Conservation (phyloP, 2,113 vertebrate genomes). For the Caloenas nicobarica region DNA sequence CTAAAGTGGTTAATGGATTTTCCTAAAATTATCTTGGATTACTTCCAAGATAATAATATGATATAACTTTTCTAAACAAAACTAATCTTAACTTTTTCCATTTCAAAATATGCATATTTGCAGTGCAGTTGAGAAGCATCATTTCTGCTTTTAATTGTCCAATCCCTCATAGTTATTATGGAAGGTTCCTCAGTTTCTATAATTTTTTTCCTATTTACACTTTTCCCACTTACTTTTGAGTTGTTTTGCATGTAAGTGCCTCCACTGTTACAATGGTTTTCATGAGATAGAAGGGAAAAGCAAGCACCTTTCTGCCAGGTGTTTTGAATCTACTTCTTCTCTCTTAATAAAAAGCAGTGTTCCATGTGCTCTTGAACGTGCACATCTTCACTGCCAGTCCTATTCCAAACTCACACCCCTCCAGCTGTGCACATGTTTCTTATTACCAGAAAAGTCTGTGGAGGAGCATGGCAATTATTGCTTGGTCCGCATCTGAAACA, state of each 20-base stretch:
- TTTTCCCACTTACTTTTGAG: background rate
- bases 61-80: background rate
- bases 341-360: constrained; percentile 59
- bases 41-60: background rate
- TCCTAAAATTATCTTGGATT: background rate
- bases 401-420: constrained; percentile 22
- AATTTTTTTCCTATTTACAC: background rate
- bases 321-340: constrained; percentile 61
- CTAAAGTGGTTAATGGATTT: background rate
- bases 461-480: background rate
- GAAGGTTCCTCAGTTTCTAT: background rate
- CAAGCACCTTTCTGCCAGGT: constrained; percentile 48
- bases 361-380: constrained; percentile 52
- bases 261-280: background rate
- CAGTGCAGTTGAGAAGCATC: background rate
- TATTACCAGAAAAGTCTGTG: constrained; percentile 50
- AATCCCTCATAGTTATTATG: background rate
- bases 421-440: constrained; percentile 36
- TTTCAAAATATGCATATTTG: background rate
- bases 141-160: background rate
- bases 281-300: background rate
- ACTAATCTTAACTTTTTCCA: background rate
- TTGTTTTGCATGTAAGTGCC: background rate
- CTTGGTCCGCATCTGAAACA: constrained; percentile 49
- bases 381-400: constrained; percentile 2